These are phyloP conservation scores for Helleia helle DNA, from an alignment of 2,888 invertebrate species.

Conservation along the genomic window DNA sequence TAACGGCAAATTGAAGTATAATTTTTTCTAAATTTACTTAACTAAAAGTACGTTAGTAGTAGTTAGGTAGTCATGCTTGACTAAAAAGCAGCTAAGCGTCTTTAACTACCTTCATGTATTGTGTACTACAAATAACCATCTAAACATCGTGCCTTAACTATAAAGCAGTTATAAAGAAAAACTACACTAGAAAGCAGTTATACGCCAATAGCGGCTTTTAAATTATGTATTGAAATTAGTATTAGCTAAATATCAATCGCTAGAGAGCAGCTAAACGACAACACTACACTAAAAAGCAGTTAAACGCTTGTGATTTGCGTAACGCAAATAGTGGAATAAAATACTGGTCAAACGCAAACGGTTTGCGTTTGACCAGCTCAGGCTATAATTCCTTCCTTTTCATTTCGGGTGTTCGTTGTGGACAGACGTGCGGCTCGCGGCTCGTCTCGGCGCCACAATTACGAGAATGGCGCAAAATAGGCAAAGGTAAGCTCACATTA, in stretches of 20 bases:
- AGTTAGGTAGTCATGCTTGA: background rate
- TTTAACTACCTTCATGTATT: too few relatives aligned
- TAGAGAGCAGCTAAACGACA: too few relatives aligned
- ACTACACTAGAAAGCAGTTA: background rate
- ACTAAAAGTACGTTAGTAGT: too few relatives aligned
- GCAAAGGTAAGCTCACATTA: background rate
- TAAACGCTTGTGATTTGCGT: too few relatives aligned
- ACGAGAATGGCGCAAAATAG: too few relatives aligned
- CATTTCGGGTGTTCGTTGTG: background rate
- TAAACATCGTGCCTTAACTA: too few relatives aligned
- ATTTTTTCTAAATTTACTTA: background rate
- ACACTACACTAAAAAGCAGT: too few relatives aligned
- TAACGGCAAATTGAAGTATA: background rate
- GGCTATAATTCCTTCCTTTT: background rate
- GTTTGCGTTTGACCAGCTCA: background rate
- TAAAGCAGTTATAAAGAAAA: too few relatives aligned
- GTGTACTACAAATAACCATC: too few relatives aligned
- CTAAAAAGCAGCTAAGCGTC: constrained; percentile 1
- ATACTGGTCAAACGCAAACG: background rate
- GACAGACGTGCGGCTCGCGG: too few relatives aligned
- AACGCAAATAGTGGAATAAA: background rate
- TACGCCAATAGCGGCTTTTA: background rate
- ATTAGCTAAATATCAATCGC: too few relatives aligned
- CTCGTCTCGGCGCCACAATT: too few relatives aligned
- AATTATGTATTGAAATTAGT: background rate